Evolutionary conservation across 2,888 invertebrate species (phyloP), one percentile per base, ranked within the genome.

Genomic region (Doris montereyensis): DNA sequence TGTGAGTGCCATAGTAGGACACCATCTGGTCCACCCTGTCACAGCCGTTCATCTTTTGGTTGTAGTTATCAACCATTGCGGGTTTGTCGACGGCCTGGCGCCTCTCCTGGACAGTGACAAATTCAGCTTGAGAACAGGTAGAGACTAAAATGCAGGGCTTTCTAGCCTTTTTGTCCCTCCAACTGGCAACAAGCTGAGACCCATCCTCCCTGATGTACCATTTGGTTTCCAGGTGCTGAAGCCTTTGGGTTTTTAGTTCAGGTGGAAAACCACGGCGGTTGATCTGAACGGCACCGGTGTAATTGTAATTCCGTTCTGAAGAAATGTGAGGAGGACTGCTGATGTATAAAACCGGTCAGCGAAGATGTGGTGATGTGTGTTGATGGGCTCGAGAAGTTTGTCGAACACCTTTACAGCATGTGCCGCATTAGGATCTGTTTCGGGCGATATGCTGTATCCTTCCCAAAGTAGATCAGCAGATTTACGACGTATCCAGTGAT

Each of bases 301-400:
- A 72, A 57, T 72, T n/a, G 57, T 41, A 26, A 17, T 57, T 41
- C 3, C 24, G n/a, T 8, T 72, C 24, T 26, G 3, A 8, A 52
- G 24, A 24, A 8, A 52, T 2, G n/a, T 26, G 1, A 72, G 5
- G 13, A 74, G 74, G 17, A 24, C 17, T n/a, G 60, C 30, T 2
- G 74, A 74, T 21, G 58, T 52, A 28, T 74, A 74, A 8, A 58
- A 58, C 1, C 58, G 26, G 74, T 74, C 74, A 28, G 74, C 74
- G 30, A 58, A 74, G n/a, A 74, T 74, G 58, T 74, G 74, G 26
- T 74, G 60, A 13, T 60, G 58, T 26, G n/a, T 13, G 4, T 26
- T 32, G 1, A 74, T n/a, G 2, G 74, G 74, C 17, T 13, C 1
- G 4, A 74, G 8, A 30, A 74, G 60, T 13, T 24, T 74, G 8